A percentile compares a stretch with the other conserved stretches of the same genome.
phyloP scores from a whole-genome alignment of 1,140 invertebrate genomes.

The Aphaenogaster ashmeadi region DNA sequence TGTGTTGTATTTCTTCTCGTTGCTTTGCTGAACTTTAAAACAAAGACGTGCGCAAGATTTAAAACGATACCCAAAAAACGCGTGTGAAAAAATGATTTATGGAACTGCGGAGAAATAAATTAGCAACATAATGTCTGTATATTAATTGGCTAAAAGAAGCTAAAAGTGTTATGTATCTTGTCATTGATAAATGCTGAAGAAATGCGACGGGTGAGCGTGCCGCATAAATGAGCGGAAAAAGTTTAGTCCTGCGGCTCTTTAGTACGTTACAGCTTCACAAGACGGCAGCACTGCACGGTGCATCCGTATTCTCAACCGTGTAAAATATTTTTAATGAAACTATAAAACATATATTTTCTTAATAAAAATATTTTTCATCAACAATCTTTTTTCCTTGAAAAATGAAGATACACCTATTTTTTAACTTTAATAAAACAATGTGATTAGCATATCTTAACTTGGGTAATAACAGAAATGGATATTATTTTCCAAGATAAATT shows the following conservation, averaged over 20 bases:
- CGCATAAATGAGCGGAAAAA: slow-evolving; percentile 64
- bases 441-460: not conserved
- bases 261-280: slow-evolving; percentile 61
- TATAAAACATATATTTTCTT: not conserved
- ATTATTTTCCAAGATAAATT: not conserved
- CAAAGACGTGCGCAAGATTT: not conserved
- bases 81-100: not conserved
- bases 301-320: not conserved
- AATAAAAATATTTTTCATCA: not conserved
- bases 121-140: slow-evolving; percentile 10
- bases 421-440: not conserved
- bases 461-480: not conserved
- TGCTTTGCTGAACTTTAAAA: not conserved
- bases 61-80: not conserved
- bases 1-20: not conserved
- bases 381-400: not conserved
- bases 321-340: not conserved
- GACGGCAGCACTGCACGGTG: slow-evolving; percentile 76
- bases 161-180: slow-evolving; percentile 29
- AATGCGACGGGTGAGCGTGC: not conserved
- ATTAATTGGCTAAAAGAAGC: slow-evolving; percentile 14
- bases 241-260: slow-evolving; percentile 59
- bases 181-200: slow-evolving; percentile 18
- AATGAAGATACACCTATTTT: not conserved
- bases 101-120: not conserved